Base-by-base conservation (phyloP, 2,113 vertebrate genomes). In the Psilopogon haemacephalus region DNA sequence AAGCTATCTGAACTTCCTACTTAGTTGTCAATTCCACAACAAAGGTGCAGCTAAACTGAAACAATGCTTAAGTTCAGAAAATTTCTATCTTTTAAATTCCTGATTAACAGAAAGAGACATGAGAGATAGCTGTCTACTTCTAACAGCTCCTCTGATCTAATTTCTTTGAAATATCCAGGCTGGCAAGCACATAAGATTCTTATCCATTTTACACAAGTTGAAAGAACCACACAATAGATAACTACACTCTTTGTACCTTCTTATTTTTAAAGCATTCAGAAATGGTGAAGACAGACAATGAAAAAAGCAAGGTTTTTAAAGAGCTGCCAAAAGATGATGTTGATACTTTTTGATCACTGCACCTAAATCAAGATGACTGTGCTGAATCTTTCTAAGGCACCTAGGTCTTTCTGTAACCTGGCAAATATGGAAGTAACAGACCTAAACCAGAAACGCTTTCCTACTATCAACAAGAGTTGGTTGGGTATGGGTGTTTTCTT, bases 391-490 rank as follows among this genome's bases (percentile, higher is more conserved):
- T 78, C 73, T 68, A 6, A 73, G 78, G 54, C 14, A 46, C 16
- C 6, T 3, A 59, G n/a, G 8, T 10, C 55, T 14, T 63, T 33
- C 42, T 56, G 3, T 71, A 63, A 71, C 9, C 6, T 23, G 48
- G 27, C 38, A 54, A 94, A 69, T 12, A 40, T 0, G 2, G 23
- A 69, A 62, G 6, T 30, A 55, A 42, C 1, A 0, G 1, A 7
- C 35, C n/a, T 72, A 26, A 5, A 68, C 27, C 26, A 38, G 12
- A 86, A 81, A 4, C 35, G 18, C 28, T 55, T 80, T 24, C 44
- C 24, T 60, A 27, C 3, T 19, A 54, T 21, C 40, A 33, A 50
- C 15, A 68, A 8, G 18, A 81, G 21, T 0, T n/a, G 12, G 21
- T 0, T n/a, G 12, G 14, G 38, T 12, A n/a, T 40, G 10, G 33